Evolutionary conservation across 2,888 invertebrate species (phyloP).

Genomic region (Temnothorax unifasciatus): DNA sequence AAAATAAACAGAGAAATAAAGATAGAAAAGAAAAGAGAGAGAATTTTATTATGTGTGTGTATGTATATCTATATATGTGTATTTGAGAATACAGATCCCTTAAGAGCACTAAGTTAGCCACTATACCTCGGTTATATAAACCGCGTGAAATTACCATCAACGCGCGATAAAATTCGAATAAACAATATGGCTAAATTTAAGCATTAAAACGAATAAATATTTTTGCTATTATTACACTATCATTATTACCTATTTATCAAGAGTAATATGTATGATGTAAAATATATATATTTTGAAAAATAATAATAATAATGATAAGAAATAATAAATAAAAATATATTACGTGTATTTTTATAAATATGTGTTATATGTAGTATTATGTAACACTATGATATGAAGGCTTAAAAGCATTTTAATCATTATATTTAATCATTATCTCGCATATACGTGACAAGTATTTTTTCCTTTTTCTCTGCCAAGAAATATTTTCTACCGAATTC

Average conservation of each 20-base stretch:
- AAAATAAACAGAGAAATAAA: constrained; percentile 22
- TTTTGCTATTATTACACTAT: not conserved
- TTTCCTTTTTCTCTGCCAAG: not conserved
- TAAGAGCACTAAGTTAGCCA: constrained; percentile 24
- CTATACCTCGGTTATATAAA: constrained; percentile 28
- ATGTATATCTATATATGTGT: not conserved
- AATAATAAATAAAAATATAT: not conserved
- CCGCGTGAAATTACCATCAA: constrained; percentile 30
- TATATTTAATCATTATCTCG: not conserved
- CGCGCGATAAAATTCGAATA: constrained; percentile 20
- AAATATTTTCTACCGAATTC: constrained; percentile 6
- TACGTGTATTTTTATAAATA: constrained; percentile 10
- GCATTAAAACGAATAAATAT: constrained; percentile 11
- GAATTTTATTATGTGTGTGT: constrained; percentile 5
- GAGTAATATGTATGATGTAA: not conserved
- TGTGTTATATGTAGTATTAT: not conserved
- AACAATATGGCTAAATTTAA: constrained; percentile 25
- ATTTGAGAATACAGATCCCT: constrained; percentile 31
- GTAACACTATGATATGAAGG: not conserved
- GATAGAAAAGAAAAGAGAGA: constrained; percentile 6
- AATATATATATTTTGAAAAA: not conserved
- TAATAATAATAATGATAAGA: not conserved
- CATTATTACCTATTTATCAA: not conserved
- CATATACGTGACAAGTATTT: not conserved
- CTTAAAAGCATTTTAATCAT: not conserved